These are phyloP conservation scores for Dorcus hopei DNA, from an alignment of 2,888 invertebrate species.

Conservation along the genomic window DNA sequence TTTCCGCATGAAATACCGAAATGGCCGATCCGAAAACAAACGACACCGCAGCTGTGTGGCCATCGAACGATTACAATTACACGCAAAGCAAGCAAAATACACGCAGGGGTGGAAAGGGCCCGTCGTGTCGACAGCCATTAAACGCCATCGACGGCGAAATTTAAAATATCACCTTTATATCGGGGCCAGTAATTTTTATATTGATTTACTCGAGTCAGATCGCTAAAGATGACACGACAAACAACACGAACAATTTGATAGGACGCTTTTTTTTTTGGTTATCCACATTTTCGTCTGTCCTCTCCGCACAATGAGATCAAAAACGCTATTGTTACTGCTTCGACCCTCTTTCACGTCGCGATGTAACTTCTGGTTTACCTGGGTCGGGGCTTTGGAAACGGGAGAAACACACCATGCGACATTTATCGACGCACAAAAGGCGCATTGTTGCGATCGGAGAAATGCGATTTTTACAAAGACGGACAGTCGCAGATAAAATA, in stretches of 20 bases:
- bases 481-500: no score
- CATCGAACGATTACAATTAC: conserved; percentile 38
- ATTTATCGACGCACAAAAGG: no score
- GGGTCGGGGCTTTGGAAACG: no score
- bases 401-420: no score
- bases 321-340: conserved; percentile 5
- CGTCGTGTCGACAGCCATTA: conserved; percentile 8
- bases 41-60: conserved; percentile 35
- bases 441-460: no score
- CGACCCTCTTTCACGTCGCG: neutral
- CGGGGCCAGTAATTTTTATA: neutral
- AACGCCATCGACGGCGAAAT: conserved; percentile 5
- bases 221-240: neutral
- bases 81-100: conserved; percentile 22
- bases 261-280: neutral
- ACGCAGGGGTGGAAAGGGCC: conserved; percentile 10
- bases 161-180: conserved; percentile 13
- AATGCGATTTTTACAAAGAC: no score
- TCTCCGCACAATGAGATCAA: neutral
- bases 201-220: no score
- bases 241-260: conserved; percentile 8
- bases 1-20: conserved; percentile 15
- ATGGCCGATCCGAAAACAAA: conserved; percentile 17
- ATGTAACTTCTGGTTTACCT: conserved; percentile 4
- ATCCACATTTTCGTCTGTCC: no score